phyloP scores from a whole-genome alignment of 2,113 vertebrate species.

The Dipodomys stephensi region DNA sequence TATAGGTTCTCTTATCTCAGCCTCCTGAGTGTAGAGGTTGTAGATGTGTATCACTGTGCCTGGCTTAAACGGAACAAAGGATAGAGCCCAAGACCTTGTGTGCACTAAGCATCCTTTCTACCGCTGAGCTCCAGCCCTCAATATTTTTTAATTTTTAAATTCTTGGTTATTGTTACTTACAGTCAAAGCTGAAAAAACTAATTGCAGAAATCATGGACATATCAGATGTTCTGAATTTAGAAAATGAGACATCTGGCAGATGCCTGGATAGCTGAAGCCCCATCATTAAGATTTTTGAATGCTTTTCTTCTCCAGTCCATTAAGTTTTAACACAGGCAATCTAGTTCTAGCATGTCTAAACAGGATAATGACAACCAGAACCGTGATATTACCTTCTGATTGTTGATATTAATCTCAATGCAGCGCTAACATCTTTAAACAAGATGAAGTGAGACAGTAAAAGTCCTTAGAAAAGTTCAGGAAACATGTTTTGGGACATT shows the following conservation, averaged over 20 bases:
- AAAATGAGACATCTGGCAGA: constrained; percentile 64
- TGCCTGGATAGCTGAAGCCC: constrained; percentile 2
- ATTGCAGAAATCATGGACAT: constrained; percentile 55
- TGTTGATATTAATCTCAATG: constrained; percentile 61
- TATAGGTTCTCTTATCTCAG: neutral
- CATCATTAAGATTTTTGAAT: constrained; percentile 57
- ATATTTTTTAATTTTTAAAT: neutral
- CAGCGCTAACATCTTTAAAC: constrained; percentile 69
- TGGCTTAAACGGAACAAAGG: neutral
- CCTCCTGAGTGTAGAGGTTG: neutral
- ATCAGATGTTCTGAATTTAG: constrained; percentile 74
- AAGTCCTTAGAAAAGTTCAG: constrained; percentile 57
- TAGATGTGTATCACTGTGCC: neutral
- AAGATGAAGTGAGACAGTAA: constrained; percentile 43
- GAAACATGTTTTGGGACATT: constrained; percentile 6
- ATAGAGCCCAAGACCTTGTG: neutral
- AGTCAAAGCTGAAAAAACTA: constrained; percentile 39
- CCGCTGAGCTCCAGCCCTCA: neutral
- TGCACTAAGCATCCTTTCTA: neutral
- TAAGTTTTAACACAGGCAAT: constrained; percentile 61
- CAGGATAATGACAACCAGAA: constrained; percentile 68
- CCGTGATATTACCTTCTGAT: constrained; percentile 65
- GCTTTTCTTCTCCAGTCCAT: constrained; percentile 53
- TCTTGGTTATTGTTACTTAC: neutral
- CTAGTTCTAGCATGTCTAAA: constrained; percentile 53